Evolutionary conservation across 2,888 invertebrate species (phyloP).

Genomic region (Fabriciana adippe): DNA sequence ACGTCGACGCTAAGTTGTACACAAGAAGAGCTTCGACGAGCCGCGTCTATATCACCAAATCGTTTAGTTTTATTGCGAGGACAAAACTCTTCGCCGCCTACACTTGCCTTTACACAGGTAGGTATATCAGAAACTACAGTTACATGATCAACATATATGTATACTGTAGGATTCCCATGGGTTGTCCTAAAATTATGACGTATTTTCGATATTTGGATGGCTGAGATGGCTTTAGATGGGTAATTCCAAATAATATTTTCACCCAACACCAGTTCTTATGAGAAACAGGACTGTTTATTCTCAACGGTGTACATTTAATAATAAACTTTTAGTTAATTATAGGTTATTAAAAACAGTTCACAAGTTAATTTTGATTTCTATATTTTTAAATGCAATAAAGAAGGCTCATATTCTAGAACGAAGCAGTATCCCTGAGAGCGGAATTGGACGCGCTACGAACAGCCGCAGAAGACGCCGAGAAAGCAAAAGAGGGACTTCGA

Average conservation of each 20-base stretch:
- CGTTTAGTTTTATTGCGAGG: slow-evolving; percentile 84
- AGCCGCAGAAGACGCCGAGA: slow-evolving; percentile 84
- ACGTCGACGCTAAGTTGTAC: slow-evolving; percentile 86
- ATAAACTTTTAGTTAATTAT: no score
- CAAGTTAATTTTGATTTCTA: no score
- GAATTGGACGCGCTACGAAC: slow-evolving; percentile 83
- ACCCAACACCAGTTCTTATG: no score
- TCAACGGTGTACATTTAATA: no score
- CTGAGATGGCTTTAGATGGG: no score
- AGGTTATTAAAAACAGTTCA: no score
- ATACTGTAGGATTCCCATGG: background rate
- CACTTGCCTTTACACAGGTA: slow-evolving; percentile 65
- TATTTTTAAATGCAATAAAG: no score
- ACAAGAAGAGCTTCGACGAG: slow-evolving; percentile 87
- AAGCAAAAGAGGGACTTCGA: slow-evolving; percentile 84
- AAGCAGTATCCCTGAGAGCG: slow-evolving; percentile 78
- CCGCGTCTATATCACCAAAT: slow-evolving; percentile 84
- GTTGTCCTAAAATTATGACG: no score
- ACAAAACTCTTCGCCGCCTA: slow-evolving; percentile 33
- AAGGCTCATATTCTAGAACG: slow-evolving; percentile 57
- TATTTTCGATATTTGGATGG: no score
- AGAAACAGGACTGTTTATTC: no score
- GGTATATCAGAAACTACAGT: background rate
- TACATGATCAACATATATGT: background rate
- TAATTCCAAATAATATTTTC: no score